phyloP scores from a whole-genome alignment of 53 echinoderm and acorn worm species.

The Holothuria leucospilota region DNA sequence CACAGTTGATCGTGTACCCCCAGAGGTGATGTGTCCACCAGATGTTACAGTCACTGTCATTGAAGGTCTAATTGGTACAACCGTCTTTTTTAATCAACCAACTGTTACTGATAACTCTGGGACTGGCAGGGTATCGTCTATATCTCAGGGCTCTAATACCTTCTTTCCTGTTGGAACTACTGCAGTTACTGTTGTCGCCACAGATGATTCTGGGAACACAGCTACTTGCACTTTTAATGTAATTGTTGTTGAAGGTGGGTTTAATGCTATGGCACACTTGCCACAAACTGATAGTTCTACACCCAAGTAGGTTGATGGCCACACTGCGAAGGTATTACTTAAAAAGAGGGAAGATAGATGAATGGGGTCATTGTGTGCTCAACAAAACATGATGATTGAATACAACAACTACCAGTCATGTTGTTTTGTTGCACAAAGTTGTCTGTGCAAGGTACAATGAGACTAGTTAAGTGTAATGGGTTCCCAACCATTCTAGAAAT shows the following conservation, averaged over 20 bases:
- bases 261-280: background rate
- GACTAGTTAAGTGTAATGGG: too few relatives aligned
- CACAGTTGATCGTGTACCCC: constrained; percentile 39
- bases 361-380: too few relatives aligned
- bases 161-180: constrained; percentile 40
- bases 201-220: constrained; percentile 57
- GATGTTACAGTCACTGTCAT: constrained; percentile 56
- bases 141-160: constrained; percentile 46
- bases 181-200: constrained; percentile 38
- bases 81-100: constrained; percentile 62
- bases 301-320: too few relatives aligned
- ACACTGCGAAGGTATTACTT: too few relatives aligned
- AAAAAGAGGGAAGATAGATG: too few relatives aligned
- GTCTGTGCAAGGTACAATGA: too few relatives aligned
- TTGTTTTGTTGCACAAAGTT: too few relatives aligned
- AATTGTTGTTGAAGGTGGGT: constrained; percentile 59
- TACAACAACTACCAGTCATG: too few relatives aligned
- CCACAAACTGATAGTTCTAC: background rate
- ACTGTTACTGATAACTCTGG: constrained; percentile 61
- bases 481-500: too few relatives aligned
- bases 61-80: constrained; percentile 36
- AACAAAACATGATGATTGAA: too few relatives aligned
- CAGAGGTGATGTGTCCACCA: constrained; percentile 53
- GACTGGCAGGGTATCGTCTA: background rate
- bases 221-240: constrained; percentile 67